Evolutionary conservation across 2,888 invertebrate species (phyloP).

Genomic region (Eristalis intricaria): DNA sequence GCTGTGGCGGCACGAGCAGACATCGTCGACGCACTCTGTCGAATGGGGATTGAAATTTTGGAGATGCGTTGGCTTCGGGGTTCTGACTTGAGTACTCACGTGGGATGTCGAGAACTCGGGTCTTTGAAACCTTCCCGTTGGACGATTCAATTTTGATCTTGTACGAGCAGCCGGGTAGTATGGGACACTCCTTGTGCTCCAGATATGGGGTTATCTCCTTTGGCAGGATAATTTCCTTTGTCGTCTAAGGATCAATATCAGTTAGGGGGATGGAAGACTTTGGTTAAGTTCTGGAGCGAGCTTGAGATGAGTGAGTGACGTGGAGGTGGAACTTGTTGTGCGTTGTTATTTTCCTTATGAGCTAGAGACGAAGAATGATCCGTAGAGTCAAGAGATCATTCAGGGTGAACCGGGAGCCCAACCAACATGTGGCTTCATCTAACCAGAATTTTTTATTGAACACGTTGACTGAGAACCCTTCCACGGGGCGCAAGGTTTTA

Average conservation of each 20-base stretch:
- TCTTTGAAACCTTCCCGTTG: conserved; percentile 74
- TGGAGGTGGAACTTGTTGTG: background rate
- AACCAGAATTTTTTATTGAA: no score
- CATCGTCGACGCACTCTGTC: conserved; percentile 76
- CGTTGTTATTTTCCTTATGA: background rate
- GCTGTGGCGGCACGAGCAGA: conserved; percentile 76
- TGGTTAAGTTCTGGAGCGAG: background rate
- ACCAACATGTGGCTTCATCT: no score
- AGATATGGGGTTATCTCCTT: conserved; percentile 74
- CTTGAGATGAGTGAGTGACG: background rate
- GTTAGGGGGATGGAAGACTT: background rate
- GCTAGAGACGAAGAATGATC: no score
- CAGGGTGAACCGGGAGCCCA: no score
- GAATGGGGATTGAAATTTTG: background rate
- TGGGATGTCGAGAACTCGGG: conserved; percentile 74
- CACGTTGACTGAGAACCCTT: no score
- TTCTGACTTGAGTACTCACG: conserved; percentile 74
- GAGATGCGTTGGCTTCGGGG: background rate
- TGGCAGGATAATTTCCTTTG: conserved; percentile 74
- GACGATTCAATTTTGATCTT: conserved; percentile 77
- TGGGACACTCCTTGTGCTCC: conserved; percentile 77
- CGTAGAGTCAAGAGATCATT: no score
- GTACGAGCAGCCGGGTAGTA: conserved; percentile 78
- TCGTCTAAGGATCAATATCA: conserved; percentile 5
- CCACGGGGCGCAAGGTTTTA: no score